A percentile compares a stretch with the other conserved stretches of the same genome.
Evolutionary conservation across 2,113 vertebrate species (phyloP).

Genomic region (Lepus timidus): DNA sequence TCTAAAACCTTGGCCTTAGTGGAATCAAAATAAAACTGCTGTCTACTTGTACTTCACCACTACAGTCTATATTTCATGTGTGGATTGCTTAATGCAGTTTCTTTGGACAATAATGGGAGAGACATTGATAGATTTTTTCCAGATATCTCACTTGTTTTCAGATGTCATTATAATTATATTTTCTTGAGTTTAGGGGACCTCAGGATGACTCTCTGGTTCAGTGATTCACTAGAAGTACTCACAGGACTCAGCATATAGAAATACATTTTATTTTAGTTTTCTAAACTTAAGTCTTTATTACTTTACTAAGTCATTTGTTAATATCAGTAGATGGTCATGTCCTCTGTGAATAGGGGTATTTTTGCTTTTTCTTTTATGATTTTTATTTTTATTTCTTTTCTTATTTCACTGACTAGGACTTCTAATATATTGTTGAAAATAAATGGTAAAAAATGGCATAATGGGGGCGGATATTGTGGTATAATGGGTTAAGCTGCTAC

Average conservation of each 20-base stretch:
- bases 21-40: neutral
- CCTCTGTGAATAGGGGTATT: neutral
- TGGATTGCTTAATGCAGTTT: neutral
- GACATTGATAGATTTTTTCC: neutral
- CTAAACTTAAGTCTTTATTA: neutral
- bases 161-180: conserved; percentile 30
- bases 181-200: neutral
- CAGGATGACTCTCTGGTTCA: neutral
- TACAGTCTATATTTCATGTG: neutral
- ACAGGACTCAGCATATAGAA: neutral
- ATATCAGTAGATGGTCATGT: neutral
- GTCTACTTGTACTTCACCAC: neutral
- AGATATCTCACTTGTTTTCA: neutral
- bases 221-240: neutral
- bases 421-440: neutral
- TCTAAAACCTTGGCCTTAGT: conserved; percentile 4
- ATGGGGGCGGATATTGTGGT: no score
- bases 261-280: conserved; percentile 40
- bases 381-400: conserved; percentile 58
- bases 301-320: conserved; percentile 2
- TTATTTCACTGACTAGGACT: neutral
- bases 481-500: no score
- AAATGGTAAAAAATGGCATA: neutral
- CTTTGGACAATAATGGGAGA: neutral
- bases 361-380: neutral